Percentiles rank a stretch among this genome's conserved stretches.
phyloP scores from a whole-genome alignment of 2,888 invertebrate species.

The Leptinotarsa haldemani region DNA sequence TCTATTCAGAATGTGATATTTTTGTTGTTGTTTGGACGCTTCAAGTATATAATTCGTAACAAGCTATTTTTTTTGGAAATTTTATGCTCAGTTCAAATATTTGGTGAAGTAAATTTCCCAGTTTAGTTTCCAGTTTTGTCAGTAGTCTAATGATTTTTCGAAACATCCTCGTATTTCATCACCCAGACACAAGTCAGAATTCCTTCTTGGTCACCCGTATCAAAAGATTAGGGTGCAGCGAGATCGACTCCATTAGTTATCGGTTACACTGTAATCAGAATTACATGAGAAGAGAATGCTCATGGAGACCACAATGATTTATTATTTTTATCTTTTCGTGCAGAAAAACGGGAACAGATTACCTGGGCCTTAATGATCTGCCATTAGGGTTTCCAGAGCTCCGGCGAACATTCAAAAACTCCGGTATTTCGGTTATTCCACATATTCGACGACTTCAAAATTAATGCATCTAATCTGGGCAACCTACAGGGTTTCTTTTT shows the following conservation, averaged over 20 bases:
- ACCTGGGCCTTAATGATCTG: slow-evolving; percentile 66
- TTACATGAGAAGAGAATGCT: slow-evolving; percentile 57
- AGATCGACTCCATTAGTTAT: slow-evolving; percentile 48
- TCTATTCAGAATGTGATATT: too few species aligned
- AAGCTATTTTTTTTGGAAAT: too few species aligned
- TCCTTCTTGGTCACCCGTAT: slow-evolving; percentile 25
- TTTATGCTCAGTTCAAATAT: too few species aligned
- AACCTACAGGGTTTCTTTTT: neutral
- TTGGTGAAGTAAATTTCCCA: too few species aligned
- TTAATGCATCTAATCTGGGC: slow-evolving; percentile 42
- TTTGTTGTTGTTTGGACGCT: too few species aligned
- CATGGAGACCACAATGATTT: slow-evolving; percentile 63
- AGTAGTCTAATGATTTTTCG: neutral
- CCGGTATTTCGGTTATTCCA: slow-evolving; percentile 51
- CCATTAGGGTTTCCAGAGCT: slow-evolving; percentile 62
- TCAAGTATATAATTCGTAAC: too few species aligned
- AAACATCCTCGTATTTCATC: neutral
- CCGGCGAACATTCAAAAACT: slow-evolving; percentile 56
- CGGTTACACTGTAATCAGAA: slow-evolving; percentile 55
- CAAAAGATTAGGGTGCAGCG: slow-evolving; percentile 39
- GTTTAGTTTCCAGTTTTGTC: neutral
- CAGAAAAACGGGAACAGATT: slow-evolving; percentile 63
- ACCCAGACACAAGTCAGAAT: neutral
- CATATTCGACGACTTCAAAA: slow-evolving; percentile 47
- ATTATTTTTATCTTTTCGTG: slow-evolving; percentile 65